Evolutionary conservation across 2,797 vertebrate genomes (phyloP).

Genomic region (Sebastes steindachneri): DNA sequence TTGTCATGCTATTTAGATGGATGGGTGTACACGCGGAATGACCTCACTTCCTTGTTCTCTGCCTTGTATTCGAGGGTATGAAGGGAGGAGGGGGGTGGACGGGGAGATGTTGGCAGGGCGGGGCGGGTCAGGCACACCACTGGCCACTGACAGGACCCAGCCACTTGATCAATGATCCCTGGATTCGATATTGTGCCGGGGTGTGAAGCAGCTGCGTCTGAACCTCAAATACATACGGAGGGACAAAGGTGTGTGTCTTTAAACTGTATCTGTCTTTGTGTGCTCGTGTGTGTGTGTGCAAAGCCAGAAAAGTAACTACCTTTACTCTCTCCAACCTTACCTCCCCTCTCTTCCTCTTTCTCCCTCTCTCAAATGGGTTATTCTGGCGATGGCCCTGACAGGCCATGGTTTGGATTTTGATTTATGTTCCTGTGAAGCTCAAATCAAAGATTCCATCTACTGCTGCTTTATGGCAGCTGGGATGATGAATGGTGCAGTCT

Average conservation of each 20-base stretch:
- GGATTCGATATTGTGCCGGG: slow-evolving; percentile 70
- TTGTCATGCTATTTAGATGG: slow-evolving; percentile 87
- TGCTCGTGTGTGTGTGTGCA: slow-evolving; percentile 12
- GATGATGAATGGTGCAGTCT: slow-evolving; percentile 99
- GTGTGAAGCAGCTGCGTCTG: slow-evolving; percentile 74
- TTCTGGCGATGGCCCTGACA: slow-evolving; percentile 98
- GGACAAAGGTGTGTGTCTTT: slow-evolving; percentile 69
- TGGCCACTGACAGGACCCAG: slow-evolving; percentile 83
- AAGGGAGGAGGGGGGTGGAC: slow-evolving; percentile 63
- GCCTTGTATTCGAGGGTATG: slow-evolving; percentile 78
- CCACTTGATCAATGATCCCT: slow-evolving; percentile 85
- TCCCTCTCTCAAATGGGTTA: slow-evolving; percentile 95
- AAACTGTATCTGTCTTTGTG: slow-evolving; percentile 48
- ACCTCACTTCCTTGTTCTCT: slow-evolving; percentile 85
- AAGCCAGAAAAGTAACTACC: slow-evolving; percentile 80
- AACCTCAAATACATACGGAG: slow-evolving; percentile 72
- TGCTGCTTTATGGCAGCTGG: slow-evolving; percentile 99
- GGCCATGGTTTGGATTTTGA: slow-evolving; percentile 99
- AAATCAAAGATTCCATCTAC: slow-evolving; percentile 99
- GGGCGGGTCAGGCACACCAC: slow-evolving; percentile 80
- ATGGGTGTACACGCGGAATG: slow-evolving; percentile 82
- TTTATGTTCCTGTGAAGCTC: slow-evolving; percentile 99
- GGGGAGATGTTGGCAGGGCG: slow-evolving; percentile 70
- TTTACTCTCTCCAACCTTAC: slow-evolving; percentile 76
- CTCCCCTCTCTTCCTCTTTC: slow-evolving; percentile 75